These are phyloP conservation scores for Poeciliopsis turrubarensis DNA, from an alignment of 2,113 vertebrate species.

Conservation along the genomic window DNA sequence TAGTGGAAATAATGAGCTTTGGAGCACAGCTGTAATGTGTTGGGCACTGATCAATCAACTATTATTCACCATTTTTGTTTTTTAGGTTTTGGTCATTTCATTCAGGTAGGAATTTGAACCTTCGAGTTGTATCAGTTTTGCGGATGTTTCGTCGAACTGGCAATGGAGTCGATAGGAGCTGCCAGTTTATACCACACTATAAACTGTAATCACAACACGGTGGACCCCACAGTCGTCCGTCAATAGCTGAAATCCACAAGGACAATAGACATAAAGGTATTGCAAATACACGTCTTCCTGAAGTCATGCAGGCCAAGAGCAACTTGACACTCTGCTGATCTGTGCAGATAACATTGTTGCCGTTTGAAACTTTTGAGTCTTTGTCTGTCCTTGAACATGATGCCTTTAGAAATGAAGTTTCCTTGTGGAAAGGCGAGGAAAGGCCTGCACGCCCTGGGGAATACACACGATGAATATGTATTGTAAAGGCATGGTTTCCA, in stretches of 20 bases:
- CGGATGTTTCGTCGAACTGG: neutral
- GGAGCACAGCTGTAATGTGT: neutral
- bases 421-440: neutral
- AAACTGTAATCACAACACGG: too few species aligned
- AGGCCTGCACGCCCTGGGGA: neutral
- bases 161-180: neutral
- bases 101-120: neutral
- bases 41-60: neutral
- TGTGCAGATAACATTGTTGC: neutral
- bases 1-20: neutral
- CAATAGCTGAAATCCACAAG: too few species aligned
- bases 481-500: neutral
- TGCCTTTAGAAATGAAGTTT: neutral
- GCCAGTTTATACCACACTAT: too few species aligned
- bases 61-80: neutral
- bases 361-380: too few species aligned
- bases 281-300: neutral
- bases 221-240: too few species aligned
- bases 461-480: too few species aligned
- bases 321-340: neutral
- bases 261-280: neutral
- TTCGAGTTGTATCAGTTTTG: too few species aligned
- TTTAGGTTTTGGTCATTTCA: neutral
- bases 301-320: neutral
- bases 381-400: neutral